Base-by-base conservation (phyloP, 2,888 invertebrate species). In the Tipula lateralis region DNA sequence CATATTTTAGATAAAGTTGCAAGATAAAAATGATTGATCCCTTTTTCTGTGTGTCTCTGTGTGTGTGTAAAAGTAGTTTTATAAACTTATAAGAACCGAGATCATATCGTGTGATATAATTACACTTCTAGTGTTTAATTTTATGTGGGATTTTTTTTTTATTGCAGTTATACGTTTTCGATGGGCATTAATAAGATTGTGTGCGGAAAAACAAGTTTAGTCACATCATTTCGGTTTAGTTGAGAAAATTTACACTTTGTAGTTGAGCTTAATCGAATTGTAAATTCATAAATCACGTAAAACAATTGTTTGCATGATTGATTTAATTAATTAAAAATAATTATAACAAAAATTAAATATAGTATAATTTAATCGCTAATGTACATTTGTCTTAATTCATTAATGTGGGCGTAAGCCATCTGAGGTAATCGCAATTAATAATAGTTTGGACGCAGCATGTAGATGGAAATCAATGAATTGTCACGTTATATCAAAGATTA, bases 61-160 rank as follows among this genome's bases (percentile, higher is more conserved):
- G 7, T 24, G 24, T 66, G 9, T 19, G 19, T 50, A 9, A 66
- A 1, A 24, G n/a, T 66, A 66, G 24, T 2, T 66, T 1, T 19
- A 66, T 66, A 24, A 32, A 32, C 32, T n/a, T 16, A 9, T 66
- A 66, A 66, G 24, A 24, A 66, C 9, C 19, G 66, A 6, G 66
- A 66, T 66, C 19, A 66, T 24, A 66, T 66, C 66, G 66, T 66
- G 66, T 66, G 66, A 66, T 66, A 66, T 66, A 66, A 66, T 66
- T 66, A 66, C 24, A 66, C 66, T 66, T 66, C 66, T 66, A 66
- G 66, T 66, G 66, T 66, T 66, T 66, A 66, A 66, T 66, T 66
- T 66, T 66, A 66, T 66, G 66, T 66, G 66, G 66, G 66, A 66
- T 66, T 66, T 66, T 66, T 66, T 66, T 66, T 66, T 66, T 66